A percentile compares a stretch with the other conserved stretches of the same genome.
Conservation (phyloP, 2,113 vertebrate species). For the Tapirus terrestris region DNA sequence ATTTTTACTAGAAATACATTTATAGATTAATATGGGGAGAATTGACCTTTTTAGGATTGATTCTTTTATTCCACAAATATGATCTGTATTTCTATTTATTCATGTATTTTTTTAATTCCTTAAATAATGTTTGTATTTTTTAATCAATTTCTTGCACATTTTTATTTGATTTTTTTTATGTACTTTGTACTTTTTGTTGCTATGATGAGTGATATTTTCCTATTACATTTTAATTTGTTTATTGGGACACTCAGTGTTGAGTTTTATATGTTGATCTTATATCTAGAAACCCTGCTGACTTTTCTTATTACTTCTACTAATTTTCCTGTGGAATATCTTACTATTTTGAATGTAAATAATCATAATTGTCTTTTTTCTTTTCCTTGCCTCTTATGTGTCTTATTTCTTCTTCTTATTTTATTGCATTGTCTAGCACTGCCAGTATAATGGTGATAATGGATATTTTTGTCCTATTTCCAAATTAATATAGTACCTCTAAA, state of each 20-base stretch:
- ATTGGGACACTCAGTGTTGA: not conserved
- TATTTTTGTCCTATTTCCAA: not conserved
- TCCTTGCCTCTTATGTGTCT: not conserved
- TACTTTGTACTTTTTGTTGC: not conserved
- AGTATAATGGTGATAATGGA: not conserved
- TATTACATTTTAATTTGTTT: constrained; percentile 42
- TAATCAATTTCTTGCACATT: not conserved
- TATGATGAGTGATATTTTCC: not conserved
- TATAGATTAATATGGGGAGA: not conserved
- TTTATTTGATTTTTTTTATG: not conserved
- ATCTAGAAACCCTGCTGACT: constrained; percentile 37
- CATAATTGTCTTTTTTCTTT: not conserved
- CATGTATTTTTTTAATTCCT: not conserved
- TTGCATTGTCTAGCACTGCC: not conserved
- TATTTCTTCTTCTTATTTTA: constrained; percentile 24
- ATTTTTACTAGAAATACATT: not conserved
- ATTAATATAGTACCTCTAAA: not conserved
- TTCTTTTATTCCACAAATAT: not conserved
- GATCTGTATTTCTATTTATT: not conserved
- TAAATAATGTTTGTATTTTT: not conserved
- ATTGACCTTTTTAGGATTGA: not conserved
- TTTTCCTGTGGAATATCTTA: not conserved
- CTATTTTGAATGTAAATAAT: not conserved
- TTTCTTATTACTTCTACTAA: constrained; percentile 47
- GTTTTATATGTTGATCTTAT: constrained; percentile 15